These are phyloP conservation scores for Caenorhabditis becei DNA, from an alignment of 2,888 invertebrate genomes.

Conservation along the genomic window DNA sequence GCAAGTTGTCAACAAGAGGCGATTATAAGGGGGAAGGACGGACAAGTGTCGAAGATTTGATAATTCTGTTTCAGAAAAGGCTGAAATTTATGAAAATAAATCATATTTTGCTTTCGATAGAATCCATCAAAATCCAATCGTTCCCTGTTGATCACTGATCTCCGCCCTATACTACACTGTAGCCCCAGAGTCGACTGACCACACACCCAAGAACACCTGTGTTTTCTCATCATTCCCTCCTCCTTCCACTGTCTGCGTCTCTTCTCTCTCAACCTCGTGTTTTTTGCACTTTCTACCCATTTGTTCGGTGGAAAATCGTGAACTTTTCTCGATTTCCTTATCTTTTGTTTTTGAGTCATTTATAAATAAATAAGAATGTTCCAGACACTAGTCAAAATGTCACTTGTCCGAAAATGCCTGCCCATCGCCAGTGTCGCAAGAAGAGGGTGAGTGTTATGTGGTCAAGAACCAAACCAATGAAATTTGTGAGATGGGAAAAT, in stretches of 20 bases:
- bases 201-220: conserved; percentile 20
- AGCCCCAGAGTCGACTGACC: conserved; percentile 20
- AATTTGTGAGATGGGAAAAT: too few species aligned
- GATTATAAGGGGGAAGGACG: conserved; percentile 68
- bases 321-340: background rate
- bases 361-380: background rate
- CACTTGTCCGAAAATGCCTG: conserved; percentile 10
- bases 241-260: conserved; percentile 40
- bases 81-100: background rate
- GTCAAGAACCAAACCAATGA: background rate
- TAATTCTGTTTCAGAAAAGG: background rate
- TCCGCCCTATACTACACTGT: conserved; percentile 28
- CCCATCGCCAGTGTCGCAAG: conserved; percentile 16
- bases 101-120: too few species aligned
- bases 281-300: conserved; percentile 19
- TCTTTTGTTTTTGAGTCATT: conserved; percentile 1
- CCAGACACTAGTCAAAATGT: conserved; percentile 11
- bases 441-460: conserved; percentile 33
- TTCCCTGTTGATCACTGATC: background rate
- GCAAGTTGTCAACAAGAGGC: conserved; percentile 74
- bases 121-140: too few species aligned
- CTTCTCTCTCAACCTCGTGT: conserved; percentile 6
- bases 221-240: conserved; percentile 36
- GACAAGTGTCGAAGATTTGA: conserved; percentile 35
- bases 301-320: too few species aligned